Percentiles rank a stretch among this genome's conserved stretches.
phyloP scores from a whole-genome alignment of 2,888 invertebrate genomes.

The Frankliniella intonsa region DNA sequence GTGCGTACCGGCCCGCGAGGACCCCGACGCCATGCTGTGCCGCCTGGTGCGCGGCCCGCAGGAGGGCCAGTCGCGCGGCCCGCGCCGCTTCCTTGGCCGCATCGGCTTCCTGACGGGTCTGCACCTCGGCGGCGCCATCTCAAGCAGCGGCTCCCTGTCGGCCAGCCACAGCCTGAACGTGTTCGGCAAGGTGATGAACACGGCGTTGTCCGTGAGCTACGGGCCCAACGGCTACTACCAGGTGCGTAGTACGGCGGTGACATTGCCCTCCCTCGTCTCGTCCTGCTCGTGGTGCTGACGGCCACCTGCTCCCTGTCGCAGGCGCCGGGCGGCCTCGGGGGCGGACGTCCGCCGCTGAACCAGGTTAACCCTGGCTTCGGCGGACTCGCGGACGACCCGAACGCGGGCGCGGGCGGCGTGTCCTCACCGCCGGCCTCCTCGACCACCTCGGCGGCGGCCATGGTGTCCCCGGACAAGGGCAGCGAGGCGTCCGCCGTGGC shows the following conservation, averaged over 20 bases:
- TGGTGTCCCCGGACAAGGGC: not conserved
- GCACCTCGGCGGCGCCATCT: constrained; percentile 32
- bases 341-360: not conserved
- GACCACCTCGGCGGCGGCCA: not conserved
- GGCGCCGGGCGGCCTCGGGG: not conserved
- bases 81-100: constrained; percentile 38
- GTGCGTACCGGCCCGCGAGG: not conserved
- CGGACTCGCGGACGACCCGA: not conserved
- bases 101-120: constrained; percentile 36
- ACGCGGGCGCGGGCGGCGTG: not conserved
- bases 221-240: constrained; percentile 31
- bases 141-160: constrained; percentile 35
- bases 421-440: not conserved
- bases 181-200: constrained; percentile 38
- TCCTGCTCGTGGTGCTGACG: not conserved
- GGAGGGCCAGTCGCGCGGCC: constrained; percentile 40
- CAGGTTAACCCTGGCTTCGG: not conserved
- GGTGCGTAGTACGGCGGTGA: not conserved
- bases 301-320: not conserved
- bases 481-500: constrained; percentile 1
- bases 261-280: not conserved
- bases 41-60: constrained; percentile 48
- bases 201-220: constrained; percentile 37
- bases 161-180: constrained; percentile 36
- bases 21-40: constrained; percentile 54